Evolutionary conservation across 2,888 invertebrate species (phyloP).

Genomic region (Mythimna ferrago): DNA sequence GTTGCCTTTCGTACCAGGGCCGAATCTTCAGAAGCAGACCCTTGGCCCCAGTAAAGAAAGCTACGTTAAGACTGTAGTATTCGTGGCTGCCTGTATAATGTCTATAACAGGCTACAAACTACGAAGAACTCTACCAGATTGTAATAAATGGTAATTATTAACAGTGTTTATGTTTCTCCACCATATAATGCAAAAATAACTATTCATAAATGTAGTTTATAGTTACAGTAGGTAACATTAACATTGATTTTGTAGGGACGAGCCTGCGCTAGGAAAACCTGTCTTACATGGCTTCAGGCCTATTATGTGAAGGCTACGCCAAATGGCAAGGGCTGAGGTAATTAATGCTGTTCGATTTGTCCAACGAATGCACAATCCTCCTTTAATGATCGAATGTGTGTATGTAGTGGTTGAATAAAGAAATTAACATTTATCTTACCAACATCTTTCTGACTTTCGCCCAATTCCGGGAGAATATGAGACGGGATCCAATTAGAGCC

Average conservation of each 20-base stretch:
- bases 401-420: not conserved
- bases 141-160: too few species aligned
- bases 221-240: too few species aligned
- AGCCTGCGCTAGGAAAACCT: too few species aligned
- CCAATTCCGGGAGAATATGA: slow-evolving; percentile 95
- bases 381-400: not conserved
- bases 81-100: not conserved
- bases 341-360: not conserved
- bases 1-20: too few species aligned
- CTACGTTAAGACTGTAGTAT: not conserved
- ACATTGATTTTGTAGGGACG: too few species aligned
- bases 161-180: too few species aligned
- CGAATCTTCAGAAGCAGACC: too few species aligned
- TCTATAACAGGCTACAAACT: too few species aligned
- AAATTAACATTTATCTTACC: slow-evolving; percentile 65
- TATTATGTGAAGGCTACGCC: not conserved
- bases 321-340: not conserved
- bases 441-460: slow-evolving; percentile 85
- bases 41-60: too few species aligned
- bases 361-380: not conserved
- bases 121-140: not conserved
- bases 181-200: too few species aligned
- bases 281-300: too few species aligned
- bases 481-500: slow-evolving; percentile 98
- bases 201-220: too few species aligned